Conservation (phyloP, 2,888 invertebrate genomes). For the Ellobium chinense region DNA sequence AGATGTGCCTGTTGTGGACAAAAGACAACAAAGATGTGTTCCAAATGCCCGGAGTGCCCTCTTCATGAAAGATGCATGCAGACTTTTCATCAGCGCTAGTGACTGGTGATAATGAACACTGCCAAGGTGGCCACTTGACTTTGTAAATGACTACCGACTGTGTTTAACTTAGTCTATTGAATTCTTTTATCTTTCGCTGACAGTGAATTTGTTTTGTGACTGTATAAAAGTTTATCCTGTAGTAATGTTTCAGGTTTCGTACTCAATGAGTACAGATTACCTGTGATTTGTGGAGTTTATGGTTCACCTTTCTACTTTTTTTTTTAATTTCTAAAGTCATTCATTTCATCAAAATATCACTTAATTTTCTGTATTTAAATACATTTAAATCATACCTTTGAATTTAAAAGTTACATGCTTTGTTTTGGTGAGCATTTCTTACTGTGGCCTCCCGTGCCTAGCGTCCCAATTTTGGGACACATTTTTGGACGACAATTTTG, state of each 20-base stretch:
- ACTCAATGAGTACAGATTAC: not conserved
- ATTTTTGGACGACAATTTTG: not conserved
- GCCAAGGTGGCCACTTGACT: not conserved
- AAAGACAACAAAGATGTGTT: not conserved
- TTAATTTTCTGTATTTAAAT: not conserved
- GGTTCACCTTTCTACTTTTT: not conserved
- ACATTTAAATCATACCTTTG: not conserved
- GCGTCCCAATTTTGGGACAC: too few species aligned
- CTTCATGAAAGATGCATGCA: not conserved
- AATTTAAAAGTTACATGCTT: not conserved
- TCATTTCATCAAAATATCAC: not conserved
- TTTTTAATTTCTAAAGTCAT: not conserved
- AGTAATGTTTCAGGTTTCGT: not conserved
- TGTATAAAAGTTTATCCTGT: not conserved
- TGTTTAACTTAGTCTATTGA: not conserved
- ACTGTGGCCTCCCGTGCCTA: not conserved
- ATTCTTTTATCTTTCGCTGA: not conserved
- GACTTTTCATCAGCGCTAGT: not conserved
- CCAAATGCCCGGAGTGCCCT: not conserved
- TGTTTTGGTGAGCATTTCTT: not conserved
- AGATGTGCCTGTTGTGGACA: not conserved
- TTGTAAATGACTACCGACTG: not conserved
- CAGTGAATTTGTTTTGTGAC: not conserved
- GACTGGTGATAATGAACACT: not conserved
- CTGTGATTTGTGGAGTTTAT: not conserved